Base-by-base conservation (phyloP, 2,888 invertebrate genomes). In the Tiphia femorata region DNA sequence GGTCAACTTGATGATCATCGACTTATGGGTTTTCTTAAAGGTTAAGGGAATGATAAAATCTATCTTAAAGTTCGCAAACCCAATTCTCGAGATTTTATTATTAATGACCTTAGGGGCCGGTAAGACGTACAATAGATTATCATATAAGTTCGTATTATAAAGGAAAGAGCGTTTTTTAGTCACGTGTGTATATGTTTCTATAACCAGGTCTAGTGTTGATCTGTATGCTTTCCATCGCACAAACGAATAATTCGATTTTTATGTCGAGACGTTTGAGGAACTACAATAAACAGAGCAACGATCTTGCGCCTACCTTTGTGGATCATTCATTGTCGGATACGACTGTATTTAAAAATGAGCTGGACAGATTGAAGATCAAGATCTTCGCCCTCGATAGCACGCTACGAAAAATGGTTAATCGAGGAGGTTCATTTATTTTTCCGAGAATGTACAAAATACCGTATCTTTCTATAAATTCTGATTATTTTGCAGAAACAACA, bases 11-110 rank as follows among this genome's bases (percentile, higher is more conserved):
- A 46, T 72, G 17, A 62, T 63, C 23, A 43, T 76, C n/a, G 78
- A 77, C 47, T 48, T 72, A 3, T 76, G 76, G 73, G 37, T 74
- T 8, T 41, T 74, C 17, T 40, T 70, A 23, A 72, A 62, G 17
- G 41, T 58, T 6, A 55, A 60, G 43, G 38, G 49, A 35, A 40
- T 59, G n/a, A 25, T 62, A 0, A 62, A 10, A 20, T 47, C 48
- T 33, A n/a, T 58, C 8, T 2, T 56, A 10, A 50, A 49, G 49
- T 14, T 58, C 8, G 25, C 67, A 2, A 20, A 33, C 25, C 65
- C 69, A 12, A 44, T 68, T 10, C 7, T 72, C 19, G 65, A 71
- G 63, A 49, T 64, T 20, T 29, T 62, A 10, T 52, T 62, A 20
- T 20, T 63, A 2, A 55, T 70, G 41, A 43, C 54, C 42, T 14